A percentile compares a stretch with the other conserved stretches of the same genome.
These are phyloP conservation scores for Lemur catta DNA, from an alignment of 2,797 vertebrate species.

Conservation along the genomic window DNA sequence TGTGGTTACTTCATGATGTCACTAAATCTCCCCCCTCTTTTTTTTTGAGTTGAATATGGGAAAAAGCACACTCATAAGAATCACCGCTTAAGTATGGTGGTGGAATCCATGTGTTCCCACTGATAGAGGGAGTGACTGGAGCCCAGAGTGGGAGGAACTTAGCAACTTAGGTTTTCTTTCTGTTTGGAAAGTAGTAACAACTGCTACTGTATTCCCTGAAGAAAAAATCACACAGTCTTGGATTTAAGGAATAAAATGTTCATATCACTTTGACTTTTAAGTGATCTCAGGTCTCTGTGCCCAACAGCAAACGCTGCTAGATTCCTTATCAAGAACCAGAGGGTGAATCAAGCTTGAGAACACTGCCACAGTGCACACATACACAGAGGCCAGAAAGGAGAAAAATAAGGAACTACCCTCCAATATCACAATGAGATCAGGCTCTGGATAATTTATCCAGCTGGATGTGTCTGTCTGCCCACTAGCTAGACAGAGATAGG, in stretches of 20 bases:
- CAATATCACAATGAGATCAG: not conserved
- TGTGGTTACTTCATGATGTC: not conserved
- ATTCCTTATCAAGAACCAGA: not conserved
- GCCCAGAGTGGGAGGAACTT: not conserved
- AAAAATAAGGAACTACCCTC: not conserved
- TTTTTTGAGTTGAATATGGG: not conserved
- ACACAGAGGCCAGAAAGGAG: not conserved
- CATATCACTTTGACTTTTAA: not conserved
- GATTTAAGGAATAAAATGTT: not conserved
- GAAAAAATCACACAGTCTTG: not conserved
- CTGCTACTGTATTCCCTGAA: not conserved
- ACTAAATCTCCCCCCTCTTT: not conserved
- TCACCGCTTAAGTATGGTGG: rapidly evolving
- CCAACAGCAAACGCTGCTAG: not conserved
- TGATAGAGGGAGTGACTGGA: no score
- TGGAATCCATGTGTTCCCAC: not conserved
- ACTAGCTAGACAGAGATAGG: not conserved
- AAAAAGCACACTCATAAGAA: not conserved
- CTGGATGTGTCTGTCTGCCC: not conserved
- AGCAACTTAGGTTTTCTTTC: not conserved
- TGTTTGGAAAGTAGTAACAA: not conserved
- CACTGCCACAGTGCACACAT: not conserved
- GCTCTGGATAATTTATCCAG: not conserved
- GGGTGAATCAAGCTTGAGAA: not conserved
- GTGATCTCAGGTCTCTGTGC: not conserved